phyloP scores from a whole-genome alignment of 2,888 invertebrate species.

The Griposia aprilina region DNA sequence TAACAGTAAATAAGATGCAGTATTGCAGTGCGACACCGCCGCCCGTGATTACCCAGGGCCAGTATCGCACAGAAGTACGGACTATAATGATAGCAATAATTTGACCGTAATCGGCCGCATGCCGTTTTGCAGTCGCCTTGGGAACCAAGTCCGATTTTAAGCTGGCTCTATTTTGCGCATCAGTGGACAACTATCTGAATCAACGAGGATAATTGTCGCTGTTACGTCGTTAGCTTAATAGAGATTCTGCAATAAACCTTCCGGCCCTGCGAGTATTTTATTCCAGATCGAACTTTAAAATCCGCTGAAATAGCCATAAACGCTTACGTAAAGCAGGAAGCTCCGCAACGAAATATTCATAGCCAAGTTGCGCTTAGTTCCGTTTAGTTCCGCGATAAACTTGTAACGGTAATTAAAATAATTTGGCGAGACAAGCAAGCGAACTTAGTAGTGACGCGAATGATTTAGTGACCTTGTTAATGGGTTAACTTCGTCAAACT shows the following conservation, averaged over 20 bases:
- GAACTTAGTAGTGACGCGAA: slow-evolving; percentile 81
- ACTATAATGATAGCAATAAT: slow-evolving; percentile 89
- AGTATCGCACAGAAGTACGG: slow-evolving; percentile 77
- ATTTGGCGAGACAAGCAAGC: slow-evolving; percentile 79
- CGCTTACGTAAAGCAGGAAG: slow-evolving; percentile 41
- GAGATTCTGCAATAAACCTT: slow-evolving; percentile 71
- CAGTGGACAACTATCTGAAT: slow-evolving; percentile 86
- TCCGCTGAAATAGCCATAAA: slow-evolving; percentile 44
- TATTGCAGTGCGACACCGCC: slow-evolving; percentile 77
- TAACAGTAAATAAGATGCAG: slow-evolving; percentile 76
- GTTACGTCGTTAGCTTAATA: slow-evolving; percentile 78
- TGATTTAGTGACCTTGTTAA: slow-evolving; percentile 87
- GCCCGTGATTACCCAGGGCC: slow-evolving; percentile 83
- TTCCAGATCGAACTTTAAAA: slow-evolving; percentile 58
- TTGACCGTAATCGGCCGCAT: slow-evolving; percentile 88
- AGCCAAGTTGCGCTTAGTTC: slow-evolving; percentile 60
- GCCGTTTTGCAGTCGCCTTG: slow-evolving; percentile 88
- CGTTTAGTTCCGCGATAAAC: slow-evolving; percentile 71
- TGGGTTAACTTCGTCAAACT: slow-evolving; percentile 86
- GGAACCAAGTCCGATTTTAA: slow-evolving; percentile 87
- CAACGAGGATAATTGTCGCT: slow-evolving; percentile 83
- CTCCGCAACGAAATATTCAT: slow-evolving; percentile 60
- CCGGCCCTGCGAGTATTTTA: slow-evolving; percentile 56
- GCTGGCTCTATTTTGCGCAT: slow-evolving; percentile 86
- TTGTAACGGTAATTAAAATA: slow-evolving; percentile 82